A percentile compares a stretch with the other conserved stretches of the same genome.
phyloP scores from a whole-genome alignment of 2,888 invertebrate species.

The Papilio demoleus region DNA sequence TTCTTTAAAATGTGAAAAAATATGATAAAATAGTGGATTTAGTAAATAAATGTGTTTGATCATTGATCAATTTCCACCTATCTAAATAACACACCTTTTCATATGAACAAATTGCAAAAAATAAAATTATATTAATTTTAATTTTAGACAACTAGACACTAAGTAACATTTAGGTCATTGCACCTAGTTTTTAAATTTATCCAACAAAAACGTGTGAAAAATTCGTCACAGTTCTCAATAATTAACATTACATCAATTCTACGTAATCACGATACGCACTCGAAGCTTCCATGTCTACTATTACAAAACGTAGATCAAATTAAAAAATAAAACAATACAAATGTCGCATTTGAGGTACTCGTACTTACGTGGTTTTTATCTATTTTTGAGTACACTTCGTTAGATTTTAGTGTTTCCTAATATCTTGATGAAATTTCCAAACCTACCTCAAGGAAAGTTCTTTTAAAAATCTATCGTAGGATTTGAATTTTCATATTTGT shows the following conservation, averaged over 20 bases:
- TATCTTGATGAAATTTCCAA: no score
- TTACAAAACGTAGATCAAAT: constrained; percentile 24
- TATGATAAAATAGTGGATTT: not conserved
- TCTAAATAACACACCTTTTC: no score
- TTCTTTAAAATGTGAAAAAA: not conserved
- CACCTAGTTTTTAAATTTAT: not conserved
- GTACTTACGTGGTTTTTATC: no score
- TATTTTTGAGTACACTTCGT: no score
- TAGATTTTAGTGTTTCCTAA: no score
- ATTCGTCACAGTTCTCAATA: constrained; percentile 32
- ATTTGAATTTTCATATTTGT: no score
- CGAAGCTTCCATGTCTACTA: not conserved
- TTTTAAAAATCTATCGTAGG: no score
- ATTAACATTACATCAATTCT: constrained; percentile 25
- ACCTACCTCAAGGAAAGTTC: no score
- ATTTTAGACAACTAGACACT: not conserved
- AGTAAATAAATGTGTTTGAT: not conserved
- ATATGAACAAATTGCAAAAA: no score
- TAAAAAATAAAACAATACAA: not conserved
- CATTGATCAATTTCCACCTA: constrained; percentile 44
- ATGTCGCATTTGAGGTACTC: not conserved
- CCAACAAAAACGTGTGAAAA: constrained; percentile 35
- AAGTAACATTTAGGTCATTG: not conserved
- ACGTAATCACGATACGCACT: constrained; percentile 19
- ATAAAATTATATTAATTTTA: not conserved